A percentile compares a stretch with the other conserved stretches of the same genome.
These are phyloP conservation scores for Drosophila sucinea DNA, from an alignment of 1,140 invertebrate species.

Conservation along the genomic window DNA sequence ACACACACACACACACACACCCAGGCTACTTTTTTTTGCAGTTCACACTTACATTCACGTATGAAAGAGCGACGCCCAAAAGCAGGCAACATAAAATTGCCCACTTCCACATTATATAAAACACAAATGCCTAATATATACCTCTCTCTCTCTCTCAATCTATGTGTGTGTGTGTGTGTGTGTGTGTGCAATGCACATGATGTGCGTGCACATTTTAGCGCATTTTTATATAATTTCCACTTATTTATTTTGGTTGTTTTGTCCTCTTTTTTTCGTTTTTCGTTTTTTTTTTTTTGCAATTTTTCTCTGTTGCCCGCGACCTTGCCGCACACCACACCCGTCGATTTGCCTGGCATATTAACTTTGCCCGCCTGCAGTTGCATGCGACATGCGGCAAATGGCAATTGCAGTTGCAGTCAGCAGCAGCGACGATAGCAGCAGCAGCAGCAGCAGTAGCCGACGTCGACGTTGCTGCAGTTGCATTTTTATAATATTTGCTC, in stretches of 20 bases:
- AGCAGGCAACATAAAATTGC: constrained; percentile 64
- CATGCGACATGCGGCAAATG: background rate
- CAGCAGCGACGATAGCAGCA: constrained; percentile 21
- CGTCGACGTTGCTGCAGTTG: constrained; percentile 25
- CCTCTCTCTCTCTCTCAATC: background rate
- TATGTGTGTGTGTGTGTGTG: constrained; percentile 34
- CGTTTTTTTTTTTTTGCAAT: constrained; percentile 36
- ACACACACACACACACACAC: background rate
- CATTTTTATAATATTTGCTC: constrained; percentile 60
- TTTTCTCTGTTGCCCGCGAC: constrained; percentile 56
- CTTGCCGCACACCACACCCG: constrained; percentile 66
- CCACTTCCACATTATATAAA: constrained; percentile 11
- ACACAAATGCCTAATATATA: constrained; percentile 20
- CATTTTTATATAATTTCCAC: constrained; percentile 82
- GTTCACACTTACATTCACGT: constrained; percentile 51
- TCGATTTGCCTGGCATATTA: constrained; percentile 50
- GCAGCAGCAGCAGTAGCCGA: constrained; percentile 14
- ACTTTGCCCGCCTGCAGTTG: constrained; percentile 44
- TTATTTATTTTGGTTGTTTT: constrained; percentile 81
- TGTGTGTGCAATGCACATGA: constrained; percentile 18
- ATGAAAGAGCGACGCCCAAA: constrained; percentile 52
- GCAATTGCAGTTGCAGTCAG: constrained; percentile 17
- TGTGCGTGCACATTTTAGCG: constrained; percentile 73
- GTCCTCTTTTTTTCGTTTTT: constrained; percentile 60
- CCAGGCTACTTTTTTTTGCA: constrained; percentile 16